Evolutionary conservation across 2,888 invertebrate species (phyloP), one percentile per base, ranked within the genome.

Genomic region (Hypercompe scribonia): DNA sequence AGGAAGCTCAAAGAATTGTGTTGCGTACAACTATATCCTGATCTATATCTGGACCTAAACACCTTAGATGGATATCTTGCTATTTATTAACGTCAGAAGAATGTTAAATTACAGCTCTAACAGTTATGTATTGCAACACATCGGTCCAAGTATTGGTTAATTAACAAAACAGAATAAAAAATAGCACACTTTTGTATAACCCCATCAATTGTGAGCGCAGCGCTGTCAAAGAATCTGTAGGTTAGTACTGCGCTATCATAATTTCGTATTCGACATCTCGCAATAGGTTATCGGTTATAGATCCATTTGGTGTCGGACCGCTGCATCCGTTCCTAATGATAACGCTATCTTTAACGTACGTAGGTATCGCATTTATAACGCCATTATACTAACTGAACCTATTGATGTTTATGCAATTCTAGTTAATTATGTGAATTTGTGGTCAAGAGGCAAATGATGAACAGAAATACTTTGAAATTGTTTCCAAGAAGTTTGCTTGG

Each of bases 271-370:
- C 81, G 79, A 84, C 83, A 81, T 85, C 86, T 86, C 84, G 86
- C 88, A 85, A 89, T 86, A 90, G 92, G 92, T 93, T 92, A 93
- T 92, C 91, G 65, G 67, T 70, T 71, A 76, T 68, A 86, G 86
- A 88, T 88, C 82, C 87, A 89, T 84, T 88, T 85, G 83, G 84
- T 88, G 84, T 88, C 85, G 84, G 84, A 86, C 84, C 82, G 80
- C 87, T 89, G 89, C 90, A 92, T 92, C 92, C 92, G 93, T 85
- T 90, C 87, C 72, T 84, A 77, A 72, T 86, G 90, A 91, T 92
- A 91, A 82, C 82, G 77, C 65, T 77, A 82, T 80, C 69, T 31
- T 34, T 42, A 73, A 72, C 65, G 65, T 50, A 72, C 58, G 65
- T 42, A 58, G 64, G 21, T 68, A 68, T 65, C 68, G 68, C 36